phyloP scores from a whole-genome alignment of 2,113 vertebrate genomes.

The Dipodomys merriami region DNA sequence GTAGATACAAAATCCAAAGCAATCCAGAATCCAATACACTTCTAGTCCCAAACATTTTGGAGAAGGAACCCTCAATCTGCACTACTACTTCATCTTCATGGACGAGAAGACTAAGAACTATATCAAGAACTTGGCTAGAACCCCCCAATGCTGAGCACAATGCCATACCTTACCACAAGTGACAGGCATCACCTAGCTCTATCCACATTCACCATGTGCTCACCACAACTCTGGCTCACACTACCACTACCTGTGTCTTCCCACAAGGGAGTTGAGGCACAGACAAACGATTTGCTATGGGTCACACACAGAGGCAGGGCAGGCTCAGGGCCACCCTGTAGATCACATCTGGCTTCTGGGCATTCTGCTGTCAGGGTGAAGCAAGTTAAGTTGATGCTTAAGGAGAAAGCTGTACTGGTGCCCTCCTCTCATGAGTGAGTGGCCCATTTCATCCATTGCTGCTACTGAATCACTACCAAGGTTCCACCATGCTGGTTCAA shows the following conservation, averaged over 20 bases:
- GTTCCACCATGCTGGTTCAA: neutral
- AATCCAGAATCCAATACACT: neutral
- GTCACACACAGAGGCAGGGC: neutral
- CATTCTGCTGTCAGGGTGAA: neutral
- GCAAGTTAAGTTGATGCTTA: neutral
- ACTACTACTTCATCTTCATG: neutral
- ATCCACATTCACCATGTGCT: neutral
- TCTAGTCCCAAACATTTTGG: neutral
- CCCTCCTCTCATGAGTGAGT: too few relatives aligned
- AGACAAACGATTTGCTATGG: neutral
- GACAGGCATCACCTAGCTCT: neutral
- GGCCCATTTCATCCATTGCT: neutral
- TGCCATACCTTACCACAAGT: neutral
- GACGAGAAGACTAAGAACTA: conserved; percentile 5
- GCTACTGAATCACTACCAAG: neutral
- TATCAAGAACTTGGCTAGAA: neutral
- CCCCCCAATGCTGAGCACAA: neutral
- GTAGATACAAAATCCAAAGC: neutral
- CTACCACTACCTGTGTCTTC: neutral
- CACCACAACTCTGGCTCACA: neutral
- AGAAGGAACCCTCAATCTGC: neutral
- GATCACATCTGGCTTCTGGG: neutral
- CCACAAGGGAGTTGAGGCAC: neutral
- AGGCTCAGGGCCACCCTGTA: neutral
- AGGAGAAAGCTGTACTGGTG: neutral